Evolutionary conservation across 2,113 vertebrate species (phyloP).

Genomic region (Dasyprocta punctata): DNA sequence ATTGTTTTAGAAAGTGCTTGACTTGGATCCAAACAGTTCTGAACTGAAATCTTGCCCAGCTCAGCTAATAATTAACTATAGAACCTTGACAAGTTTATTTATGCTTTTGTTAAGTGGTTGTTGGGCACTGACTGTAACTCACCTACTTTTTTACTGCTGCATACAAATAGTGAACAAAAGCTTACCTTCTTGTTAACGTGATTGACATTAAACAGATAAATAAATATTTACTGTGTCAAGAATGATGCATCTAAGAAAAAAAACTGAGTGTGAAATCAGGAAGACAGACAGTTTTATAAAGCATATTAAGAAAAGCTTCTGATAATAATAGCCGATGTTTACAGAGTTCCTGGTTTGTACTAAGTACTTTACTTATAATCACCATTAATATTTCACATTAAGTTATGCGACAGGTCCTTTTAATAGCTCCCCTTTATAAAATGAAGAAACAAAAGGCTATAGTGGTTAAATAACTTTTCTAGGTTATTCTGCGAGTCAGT

Average conservation of each 20-base stretch:
- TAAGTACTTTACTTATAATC: not conserved
- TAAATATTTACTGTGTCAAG: not conserved
- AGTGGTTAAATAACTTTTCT: not conserved
- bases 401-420: not conserved
- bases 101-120: not conserved
- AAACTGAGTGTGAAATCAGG: not conserved
- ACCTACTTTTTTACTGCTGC: not conserved
- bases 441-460: not conserved
- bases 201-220: not conserved
- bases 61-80: not conserved
- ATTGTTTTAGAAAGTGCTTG: not conserved
- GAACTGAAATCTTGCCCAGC: constrained; percentile 8
- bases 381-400: not conserved
- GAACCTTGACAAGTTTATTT: not conserved
- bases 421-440: not conserved
- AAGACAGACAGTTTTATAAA: constrained; percentile 6
- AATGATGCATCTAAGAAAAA: constrained; percentile 1
- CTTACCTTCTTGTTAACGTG: not conserved
- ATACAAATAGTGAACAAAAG: not conserved
- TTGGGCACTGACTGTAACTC: not conserved
- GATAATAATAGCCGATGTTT: not conserved
- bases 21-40: not conserved
- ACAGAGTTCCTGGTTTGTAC: not conserved
- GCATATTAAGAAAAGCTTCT: not conserved
- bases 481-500: not conserved